phyloP scores from a whole-genome alignment of 2,113 vertebrate species.

The Sterna hirundo region DNA sequence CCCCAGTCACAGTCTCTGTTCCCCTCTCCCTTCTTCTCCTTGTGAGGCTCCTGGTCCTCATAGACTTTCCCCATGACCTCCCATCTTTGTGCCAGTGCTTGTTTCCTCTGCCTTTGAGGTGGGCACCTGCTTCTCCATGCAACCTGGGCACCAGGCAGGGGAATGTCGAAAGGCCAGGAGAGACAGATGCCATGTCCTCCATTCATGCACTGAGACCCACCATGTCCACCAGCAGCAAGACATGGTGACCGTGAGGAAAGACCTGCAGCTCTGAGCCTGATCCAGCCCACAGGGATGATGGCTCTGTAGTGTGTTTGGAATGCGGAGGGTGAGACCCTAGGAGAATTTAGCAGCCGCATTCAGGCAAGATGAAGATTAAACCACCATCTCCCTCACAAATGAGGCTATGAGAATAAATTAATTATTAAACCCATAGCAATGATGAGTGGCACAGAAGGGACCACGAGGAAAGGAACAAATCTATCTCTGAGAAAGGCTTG shows the following conservation, averaged over 20 bases:
- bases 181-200: not conserved
- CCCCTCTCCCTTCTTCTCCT: not conserved
- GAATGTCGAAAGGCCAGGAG: not conserved
- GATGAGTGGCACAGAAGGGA: not conserved
- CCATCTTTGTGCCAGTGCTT: not conserved
- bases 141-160: not conserved
- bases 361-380: not conserved
- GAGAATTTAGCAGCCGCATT: not conserved
- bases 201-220: not conserved
- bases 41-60: not conserved
- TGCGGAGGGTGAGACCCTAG: not conserved
- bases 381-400: not conserved
- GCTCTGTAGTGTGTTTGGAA: not conserved
- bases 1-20: not conserved
- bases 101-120: not conserved
- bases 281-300: not conserved
- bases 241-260: not conserved
- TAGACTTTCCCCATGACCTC: not conserved
- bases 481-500: not conserved
- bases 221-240: not conserved
- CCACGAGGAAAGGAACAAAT: not conserved
- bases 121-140: not conserved
- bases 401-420: not conserved
- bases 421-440: not conserved
- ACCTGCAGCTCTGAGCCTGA: not conserved